Evolutionary conservation across 2,113 vertebrate species (phyloP), one percentile per base, ranked within the genome.

Genomic region (Hypomesus transpacificus): DNA sequence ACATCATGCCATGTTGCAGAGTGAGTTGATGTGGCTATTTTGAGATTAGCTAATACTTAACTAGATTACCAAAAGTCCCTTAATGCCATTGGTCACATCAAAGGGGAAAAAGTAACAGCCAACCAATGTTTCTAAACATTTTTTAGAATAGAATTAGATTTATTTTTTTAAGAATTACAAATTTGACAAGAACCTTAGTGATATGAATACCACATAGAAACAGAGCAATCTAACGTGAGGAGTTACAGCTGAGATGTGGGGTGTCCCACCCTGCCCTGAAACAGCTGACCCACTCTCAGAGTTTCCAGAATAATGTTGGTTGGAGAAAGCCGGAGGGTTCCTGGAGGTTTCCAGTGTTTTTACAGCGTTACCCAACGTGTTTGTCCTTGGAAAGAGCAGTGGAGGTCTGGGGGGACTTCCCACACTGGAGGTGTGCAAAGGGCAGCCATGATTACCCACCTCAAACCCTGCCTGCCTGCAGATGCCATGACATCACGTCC

Each of bases 311-410:
- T 70, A 74, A 70, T 1, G 20, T 78, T 74, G 81, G 84, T 81
- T 80, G 69, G 72, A 71, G 74, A 71, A 76, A 82, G 68, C 83
- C 79, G 34, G 70, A 70, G 74, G 70, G 77, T 84, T 82, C 80
- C 81, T 81, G 75, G 68, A 69, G 78, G 71, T 84, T 84, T 83
- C 76, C 83, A 74, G 73, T 80, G 80, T 84, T 89, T 89, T 82
- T 50, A 80, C 79, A 86, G 80, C 58, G 64, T 78, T 79, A 73
- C 66, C 74, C 82, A 69, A 74, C 52, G 70, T 71, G 69, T 80
- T 84, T 83, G 75, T 78, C 75, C 77, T 81, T 71, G 78, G 75
- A 76, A 75, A 79, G 71, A 60, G 59, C n/a, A 1, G 56, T 56
- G 51, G 64, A 74, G 78, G 83, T 79, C 77, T 81, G 14, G 73